Percentiles rank a stretch among this genome's conserved stretches.
Evolutionary conservation across 2,888 invertebrate genomes (phyloP).

Genomic region (Protodeltote pygarga): DNA sequence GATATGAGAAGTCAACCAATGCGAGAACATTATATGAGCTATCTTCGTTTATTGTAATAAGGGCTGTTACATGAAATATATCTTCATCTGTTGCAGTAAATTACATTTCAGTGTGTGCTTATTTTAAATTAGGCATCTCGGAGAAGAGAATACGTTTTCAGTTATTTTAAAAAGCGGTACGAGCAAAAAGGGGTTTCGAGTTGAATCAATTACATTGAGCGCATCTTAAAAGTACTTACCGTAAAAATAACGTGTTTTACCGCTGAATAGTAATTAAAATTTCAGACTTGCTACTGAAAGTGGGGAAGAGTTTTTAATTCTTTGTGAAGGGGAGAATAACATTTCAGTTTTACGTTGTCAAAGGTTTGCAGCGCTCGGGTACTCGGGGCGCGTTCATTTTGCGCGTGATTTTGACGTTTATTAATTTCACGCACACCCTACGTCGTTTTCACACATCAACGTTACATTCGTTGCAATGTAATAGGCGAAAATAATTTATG

Average conservation of each 20-base stretch:
- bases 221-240: conserved; percentile 44
- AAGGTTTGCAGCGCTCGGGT: conserved; percentile 58
- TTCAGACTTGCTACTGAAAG: conserved; percentile 54
- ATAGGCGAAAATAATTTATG: conserved; percentile 7
- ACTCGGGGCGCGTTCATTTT: conserved; percentile 52
- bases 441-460: conserved; percentile 36
- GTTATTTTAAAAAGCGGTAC: conserved; percentile 2
- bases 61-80: conserved; percentile 15
- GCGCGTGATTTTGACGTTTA: conserved; percentile 59
- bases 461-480: conserved; percentile 17
- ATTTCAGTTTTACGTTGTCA: conserved; percentile 61
- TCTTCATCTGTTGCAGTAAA: neutral
- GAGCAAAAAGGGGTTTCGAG: conserved; percentile 9
- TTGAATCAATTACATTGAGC: conserved; percentile 42
- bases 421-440: conserved; percentile 58
- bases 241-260: conserved; percentile 59
- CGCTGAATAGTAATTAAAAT: conserved; percentile 63
- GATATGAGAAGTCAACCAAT: conserved; percentile 58
- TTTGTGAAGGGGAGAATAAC: conserved; percentile 54
- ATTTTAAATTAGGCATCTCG: conserved; percentile 2
- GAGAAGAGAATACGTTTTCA: conserved; percentile 11
- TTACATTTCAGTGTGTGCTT: conserved; percentile 4
- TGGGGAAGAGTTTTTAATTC: conserved; percentile 39
- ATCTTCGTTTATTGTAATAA: conserved; percentile 45
- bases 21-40: conserved; percentile 48